Evolutionary conservation across 2,888 invertebrate species (phyloP).

Genomic region (Drosophila pseudotakahashii): DNA sequence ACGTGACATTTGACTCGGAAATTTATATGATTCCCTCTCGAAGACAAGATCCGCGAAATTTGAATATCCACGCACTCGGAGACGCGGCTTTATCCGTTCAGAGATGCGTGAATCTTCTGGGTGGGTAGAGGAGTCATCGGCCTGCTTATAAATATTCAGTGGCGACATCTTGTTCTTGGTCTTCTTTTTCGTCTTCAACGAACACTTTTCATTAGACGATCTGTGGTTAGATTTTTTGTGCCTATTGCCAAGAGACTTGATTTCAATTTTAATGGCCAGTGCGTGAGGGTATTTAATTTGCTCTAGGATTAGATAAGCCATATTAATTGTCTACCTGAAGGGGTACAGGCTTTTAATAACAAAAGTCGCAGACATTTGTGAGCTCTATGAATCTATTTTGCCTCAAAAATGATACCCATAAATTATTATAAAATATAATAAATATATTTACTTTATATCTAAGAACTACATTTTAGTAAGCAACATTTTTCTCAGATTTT

Average conservation of each 20-base stretch:
- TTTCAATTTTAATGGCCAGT: constrained; percentile 68
- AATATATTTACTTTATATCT: neutral
- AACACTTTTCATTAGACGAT: constrained; percentile 26
- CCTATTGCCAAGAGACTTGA: constrained; percentile 36
- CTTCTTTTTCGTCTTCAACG: constrained; percentile 5
- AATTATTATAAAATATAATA: neutral
- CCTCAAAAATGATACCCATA: neutral
- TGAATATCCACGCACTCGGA: constrained; percentile 53
- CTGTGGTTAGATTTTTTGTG: constrained; percentile 12
- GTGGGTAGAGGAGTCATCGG: constrained; percentile 14
- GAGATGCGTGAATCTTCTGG: constrained; percentile 23
- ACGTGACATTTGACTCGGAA: constrained; percentile 58
- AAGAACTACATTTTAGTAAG: neutral
- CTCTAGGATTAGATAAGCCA: constrained; percentile 40
- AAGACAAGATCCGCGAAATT: constrained; percentile 71
- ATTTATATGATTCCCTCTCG: constrained; percentile 39
- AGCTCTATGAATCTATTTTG: neutral
- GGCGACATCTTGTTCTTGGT: constrained; percentile 14
- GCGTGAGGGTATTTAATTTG: constrained; percentile 74
- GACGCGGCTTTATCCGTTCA: constrained; percentile 10
- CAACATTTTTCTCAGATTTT: neutral
- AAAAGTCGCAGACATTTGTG: neutral
- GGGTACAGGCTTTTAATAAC: constrained; percentile 1
- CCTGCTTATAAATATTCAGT: constrained; percentile 48
- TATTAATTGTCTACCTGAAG: constrained; percentile 45